Evolutionary conservation across 2,797 vertebrate genomes (phyloP).

Genomic region (Phrynocephalus guinanensis): DNA sequence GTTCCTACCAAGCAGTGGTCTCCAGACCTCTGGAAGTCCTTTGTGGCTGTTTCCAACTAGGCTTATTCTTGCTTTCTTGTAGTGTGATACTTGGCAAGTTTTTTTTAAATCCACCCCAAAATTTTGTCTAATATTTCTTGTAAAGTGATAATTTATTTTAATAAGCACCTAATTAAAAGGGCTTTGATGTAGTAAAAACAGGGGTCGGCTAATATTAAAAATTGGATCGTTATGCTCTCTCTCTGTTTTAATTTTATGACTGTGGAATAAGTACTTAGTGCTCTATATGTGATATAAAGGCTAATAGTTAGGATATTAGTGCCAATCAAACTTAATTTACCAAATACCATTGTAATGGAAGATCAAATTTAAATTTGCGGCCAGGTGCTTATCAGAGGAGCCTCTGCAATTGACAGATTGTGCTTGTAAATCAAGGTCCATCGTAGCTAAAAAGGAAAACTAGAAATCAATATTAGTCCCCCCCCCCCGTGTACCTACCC

Average conservation of each 20-base stretch:
- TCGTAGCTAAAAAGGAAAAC: not conserved
- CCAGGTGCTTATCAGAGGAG: too few relatives aligned
- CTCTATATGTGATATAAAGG: not conserved
- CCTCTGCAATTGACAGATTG: not conserved
- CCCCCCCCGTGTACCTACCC: too few relatives aligned
- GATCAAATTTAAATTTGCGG: not conserved
- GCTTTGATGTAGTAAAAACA: conserved; percentile 51
- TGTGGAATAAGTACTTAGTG: conserved; percentile 34
- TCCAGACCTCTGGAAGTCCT: too few relatives aligned
- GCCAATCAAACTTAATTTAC: conserved; percentile 14
- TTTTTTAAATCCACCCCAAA: not conserved
- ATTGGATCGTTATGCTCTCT: conserved; percentile 44
- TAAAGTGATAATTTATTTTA: conserved; percentile 54
- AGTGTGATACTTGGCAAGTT: conserved; percentile 13
- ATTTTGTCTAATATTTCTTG: conserved; percentile 27
- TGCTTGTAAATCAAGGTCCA: not conserved
- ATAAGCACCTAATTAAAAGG: conserved; percentile 48
- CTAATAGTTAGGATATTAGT: conserved; percentile 39
- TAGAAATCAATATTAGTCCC: not conserved
- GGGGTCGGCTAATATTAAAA: conserved; percentile 48
- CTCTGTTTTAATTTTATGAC: conserved; percentile 43
- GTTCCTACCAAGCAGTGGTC: not conserved
- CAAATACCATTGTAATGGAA: not conserved
- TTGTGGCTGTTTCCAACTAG: too few relatives aligned
- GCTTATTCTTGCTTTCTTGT: not conserved